A percentile compares a stretch with the other conserved stretches of the same genome.
Conservation (phyloP, 2,797 vertebrate genomes). For the Poecilia gillii region DNA sequence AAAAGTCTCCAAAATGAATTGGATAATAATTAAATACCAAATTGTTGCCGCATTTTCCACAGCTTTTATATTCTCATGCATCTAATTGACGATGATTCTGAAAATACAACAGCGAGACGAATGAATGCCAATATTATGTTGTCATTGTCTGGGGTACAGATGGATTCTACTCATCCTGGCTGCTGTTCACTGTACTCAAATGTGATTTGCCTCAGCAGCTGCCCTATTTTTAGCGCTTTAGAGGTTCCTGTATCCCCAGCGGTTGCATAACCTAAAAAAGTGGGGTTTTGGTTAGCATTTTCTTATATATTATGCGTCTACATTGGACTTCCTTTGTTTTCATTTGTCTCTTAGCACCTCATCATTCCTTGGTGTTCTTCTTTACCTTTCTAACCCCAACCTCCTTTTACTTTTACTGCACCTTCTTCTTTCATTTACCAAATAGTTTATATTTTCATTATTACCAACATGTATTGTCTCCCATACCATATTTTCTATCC, state of each 20-base stretch:
- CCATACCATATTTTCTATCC: conserved; percentile 15
- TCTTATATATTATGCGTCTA: conserved; percentile 22
- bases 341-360: conserved; percentile 17
- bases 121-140: not conserved
- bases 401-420: conserved; percentile 34
- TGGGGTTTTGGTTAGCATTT: conserved; percentile 38
- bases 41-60: not conserved
- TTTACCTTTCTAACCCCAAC: conserved; percentile 11
- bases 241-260: conserved; percentile 34
- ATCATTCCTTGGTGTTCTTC: conserved; percentile 13
- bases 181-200: conserved; percentile 47
- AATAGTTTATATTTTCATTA: conserved; percentile 21
- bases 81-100: conserved; percentile 7
- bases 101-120: conserved; percentile 6
- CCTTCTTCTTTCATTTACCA: conserved; percentile 39
- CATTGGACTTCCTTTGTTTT: conserved; percentile 9
- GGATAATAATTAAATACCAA: not conserved
- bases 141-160: conserved; percentile 26
- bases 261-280: conserved; percentile 52
- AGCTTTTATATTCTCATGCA: not conserved
- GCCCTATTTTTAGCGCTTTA: conserved; percentile 59
- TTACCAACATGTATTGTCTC: conserved; percentile 38
- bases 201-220: conserved; percentile 55
- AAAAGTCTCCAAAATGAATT: not conserved
- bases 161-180: conserved; percentile 40